These are phyloP conservation scores for Geopemphigus sp. DNA, from an alignment of 1,140 invertebrate species.

Conservation along the genomic window DNA sequence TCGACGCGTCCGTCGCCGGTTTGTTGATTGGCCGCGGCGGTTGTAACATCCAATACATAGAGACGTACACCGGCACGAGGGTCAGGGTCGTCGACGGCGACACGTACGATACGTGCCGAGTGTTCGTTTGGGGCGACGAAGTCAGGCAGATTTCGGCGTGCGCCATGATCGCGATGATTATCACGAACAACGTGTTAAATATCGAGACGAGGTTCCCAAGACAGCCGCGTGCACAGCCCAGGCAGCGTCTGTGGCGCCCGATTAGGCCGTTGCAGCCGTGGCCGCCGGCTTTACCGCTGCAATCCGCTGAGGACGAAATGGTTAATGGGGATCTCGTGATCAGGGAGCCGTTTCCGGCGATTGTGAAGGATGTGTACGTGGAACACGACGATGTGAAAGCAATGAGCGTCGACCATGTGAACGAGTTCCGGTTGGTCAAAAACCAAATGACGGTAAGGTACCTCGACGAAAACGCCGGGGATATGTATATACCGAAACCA, in stretches of 20 bases:
- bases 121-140: neutral
- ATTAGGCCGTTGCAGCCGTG: neutral
- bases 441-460: slow-evolving; percentile 72
- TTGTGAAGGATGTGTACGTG: slow-evolving; percentile 81
- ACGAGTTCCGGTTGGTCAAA: slow-evolving; percentile 59
- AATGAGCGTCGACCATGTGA: slow-evolving; percentile 65
- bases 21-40: slow-evolving; percentile 67
- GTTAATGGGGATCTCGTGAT: too few relatives aligned
- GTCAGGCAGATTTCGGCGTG: neutral
- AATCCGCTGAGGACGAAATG: too few relatives aligned
- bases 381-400: slow-evolving; percentile 70
- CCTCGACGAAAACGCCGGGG: slow-evolving; percentile 53
- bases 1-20: slow-evolving; percentile 52
- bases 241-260: too few relatives aligned
- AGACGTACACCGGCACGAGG: slow-evolving; percentile 53
- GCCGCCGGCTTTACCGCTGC: accelerated
- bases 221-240: neutral
- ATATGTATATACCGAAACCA: slow-evolving; percentile 73
- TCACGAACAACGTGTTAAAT: neutral
- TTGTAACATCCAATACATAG: slow-evolving; percentile 69
- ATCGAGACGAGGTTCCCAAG: too few relatives aligned
- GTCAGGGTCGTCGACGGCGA: neutral
- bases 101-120: neutral
- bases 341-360: slow-evolving; percentile 63
- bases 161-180: neutral